Evolutionary conservation across 2,888 invertebrate genomes (phyloP).

Genomic region (Lepeophtheirus nordmannii): DNA sequence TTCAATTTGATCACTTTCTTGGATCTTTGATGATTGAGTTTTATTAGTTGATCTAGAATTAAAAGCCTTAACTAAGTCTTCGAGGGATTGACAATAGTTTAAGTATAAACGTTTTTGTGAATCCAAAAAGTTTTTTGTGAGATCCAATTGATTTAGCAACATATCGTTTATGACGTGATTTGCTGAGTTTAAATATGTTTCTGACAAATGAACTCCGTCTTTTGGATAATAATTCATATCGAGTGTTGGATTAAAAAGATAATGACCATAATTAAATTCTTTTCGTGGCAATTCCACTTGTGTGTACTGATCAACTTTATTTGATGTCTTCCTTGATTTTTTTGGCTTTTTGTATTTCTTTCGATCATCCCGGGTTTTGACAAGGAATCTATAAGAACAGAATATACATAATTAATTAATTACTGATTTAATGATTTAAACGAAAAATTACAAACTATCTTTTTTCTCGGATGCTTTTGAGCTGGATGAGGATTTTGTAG

Average conservation of each 20-base stretch:
- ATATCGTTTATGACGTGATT: background rate
- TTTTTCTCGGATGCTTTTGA: too few relatives aligned
- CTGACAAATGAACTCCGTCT: background rate
- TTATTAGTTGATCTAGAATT: background rate
- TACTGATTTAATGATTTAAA: too few relatives aligned
- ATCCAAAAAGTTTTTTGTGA: background rate
- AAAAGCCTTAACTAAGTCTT: background rate
- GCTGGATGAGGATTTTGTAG: too few relatives aligned
- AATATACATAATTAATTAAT: too few relatives aligned
- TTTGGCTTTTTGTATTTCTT: too few relatives aligned
- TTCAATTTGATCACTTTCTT: background rate
- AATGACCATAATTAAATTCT: background rate
- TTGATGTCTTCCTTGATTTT: too few relatives aligned
- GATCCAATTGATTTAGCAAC: background rate
- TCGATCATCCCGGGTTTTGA: too few relatives aligned
- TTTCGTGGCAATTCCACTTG: too few relatives aligned
- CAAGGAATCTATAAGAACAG: too few relatives aligned
- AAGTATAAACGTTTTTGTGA: background rate
- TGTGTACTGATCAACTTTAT: too few relatives aligned
- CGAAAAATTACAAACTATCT: too few relatives aligned
- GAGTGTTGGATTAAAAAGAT: background rate
- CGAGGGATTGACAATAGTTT: background rate
- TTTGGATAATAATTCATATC: background rate
- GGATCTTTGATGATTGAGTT: background rate
- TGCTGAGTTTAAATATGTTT: background rate